Base-by-base conservation (phyloP, 2,888 invertebrate species). In the Monoplex corrugatus region DNA sequence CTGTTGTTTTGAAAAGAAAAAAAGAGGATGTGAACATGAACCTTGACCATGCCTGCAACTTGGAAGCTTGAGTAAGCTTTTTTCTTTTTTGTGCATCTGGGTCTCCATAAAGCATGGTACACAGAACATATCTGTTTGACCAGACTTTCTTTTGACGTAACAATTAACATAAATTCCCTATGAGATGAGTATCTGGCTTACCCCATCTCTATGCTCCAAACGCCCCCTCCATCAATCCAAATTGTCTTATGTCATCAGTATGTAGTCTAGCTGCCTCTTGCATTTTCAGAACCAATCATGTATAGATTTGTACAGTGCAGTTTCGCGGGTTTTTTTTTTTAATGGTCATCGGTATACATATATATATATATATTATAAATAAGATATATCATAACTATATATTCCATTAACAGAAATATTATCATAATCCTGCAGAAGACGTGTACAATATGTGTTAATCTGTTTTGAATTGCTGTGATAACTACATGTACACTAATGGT, bases 391-490 rank as follows among this genome's bases (percentile, higher is more conserved):
- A 35, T 75, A 1, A 10, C 16, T 1, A 28, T 38, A 75, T 80
- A 40, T 80, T 80, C 78, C 78, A 80, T 28, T 80, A 80, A 5
- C 78, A 80, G 78, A 40, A 43, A 28, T 80, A 28, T 1, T 80
- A 40, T 28, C 40, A 80, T 40, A 80, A 40, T 80, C 78, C 40
- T 80, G 40, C 43, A 13, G 50, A 13, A 80, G 78, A 80, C 43
- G 2, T 80, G 78, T 80, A 57, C 28, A 1, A 80, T 43, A 19
- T 50, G 50, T 50, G 50, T 13, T 32, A 80, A 40, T 80, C 43
- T 80, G 78, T 80, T 80, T n/a, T n/a, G n/a, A 43, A 40, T 80
- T 80, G 78, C 78, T 80, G 78, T 80, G 78, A 80, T 80, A 80
- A 80, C 40, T 43, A 5, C 40, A 32, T n/a, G n/a, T n/a, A n/a